phyloP scores from a whole-genome alignment of 1,140 invertebrate species.

The Cyrtorhinus lividipennis region DNA sequence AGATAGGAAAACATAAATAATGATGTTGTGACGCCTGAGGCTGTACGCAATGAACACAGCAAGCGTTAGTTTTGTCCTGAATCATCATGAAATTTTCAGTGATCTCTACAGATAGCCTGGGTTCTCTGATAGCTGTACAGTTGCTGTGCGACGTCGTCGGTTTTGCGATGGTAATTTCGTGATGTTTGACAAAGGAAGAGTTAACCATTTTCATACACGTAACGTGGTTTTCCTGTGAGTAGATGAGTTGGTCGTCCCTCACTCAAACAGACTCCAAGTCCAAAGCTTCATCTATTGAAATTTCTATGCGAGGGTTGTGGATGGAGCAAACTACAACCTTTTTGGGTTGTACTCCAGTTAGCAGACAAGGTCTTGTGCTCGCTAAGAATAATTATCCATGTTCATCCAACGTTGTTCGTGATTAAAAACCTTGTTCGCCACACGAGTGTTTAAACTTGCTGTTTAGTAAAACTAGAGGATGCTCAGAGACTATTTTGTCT shows the following conservation, averaged over 20 bases:
- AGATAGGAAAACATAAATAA: background rate
- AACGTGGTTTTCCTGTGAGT: constrained; percentile 1
- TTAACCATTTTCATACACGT: background rate
- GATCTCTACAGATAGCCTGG: background rate
- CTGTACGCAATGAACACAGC: background rate
- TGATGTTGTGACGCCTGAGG: background rate
- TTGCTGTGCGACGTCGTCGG: background rate
- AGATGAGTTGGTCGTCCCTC: background rate
- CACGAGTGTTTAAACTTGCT: too few relatives aligned
- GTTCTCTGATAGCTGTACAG: background rate
- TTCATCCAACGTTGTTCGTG: too few relatives aligned
- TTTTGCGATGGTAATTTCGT: background rate
- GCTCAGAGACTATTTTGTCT: too few relatives aligned
- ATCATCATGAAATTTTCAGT: constrained; percentile 3
- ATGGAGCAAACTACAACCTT: background rate
- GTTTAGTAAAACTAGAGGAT: too few relatives aligned
- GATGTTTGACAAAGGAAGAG: background rate
- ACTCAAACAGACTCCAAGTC: background rate
- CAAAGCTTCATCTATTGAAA: background rate
- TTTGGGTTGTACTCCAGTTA: too few relatives aligned
- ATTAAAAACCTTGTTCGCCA: too few relatives aligned
- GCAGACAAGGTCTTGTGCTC: too few relatives aligned
- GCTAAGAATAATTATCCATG: too few relatives aligned
- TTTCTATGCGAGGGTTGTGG: background rate
- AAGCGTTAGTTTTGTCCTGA: background rate